phyloP scores from a whole-genome alignment of 2,888 invertebrate genomes.

The Apoda limacodes region DNA sequence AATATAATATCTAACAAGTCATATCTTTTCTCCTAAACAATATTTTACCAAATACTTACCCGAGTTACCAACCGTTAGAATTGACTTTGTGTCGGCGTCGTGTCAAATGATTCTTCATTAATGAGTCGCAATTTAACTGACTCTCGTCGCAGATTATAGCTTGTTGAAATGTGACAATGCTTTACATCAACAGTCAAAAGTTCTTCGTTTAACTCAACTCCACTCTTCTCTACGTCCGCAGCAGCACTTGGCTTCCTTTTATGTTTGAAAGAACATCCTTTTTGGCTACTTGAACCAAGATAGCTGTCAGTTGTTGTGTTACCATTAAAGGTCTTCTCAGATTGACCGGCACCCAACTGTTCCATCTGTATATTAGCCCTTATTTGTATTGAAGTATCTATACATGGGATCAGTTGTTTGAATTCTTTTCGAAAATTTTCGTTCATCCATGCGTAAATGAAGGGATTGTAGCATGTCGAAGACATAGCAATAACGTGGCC shows the following conservation, averaged over 20 bases:
- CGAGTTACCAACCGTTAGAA: conserved; percentile 57
- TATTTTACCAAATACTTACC: conserved; percentile 42
- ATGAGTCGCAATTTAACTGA: conserved; percentile 58
- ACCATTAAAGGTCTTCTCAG: conserved; percentile 81
- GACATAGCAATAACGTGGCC: conserved; percentile 95
- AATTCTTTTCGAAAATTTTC: conserved; percentile 96
- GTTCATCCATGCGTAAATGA: conserved; percentile 97
- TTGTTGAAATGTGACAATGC: conserved; percentile 62
- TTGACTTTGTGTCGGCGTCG: conserved; percentile 53
- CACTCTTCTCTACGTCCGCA: conserved; percentile 70
- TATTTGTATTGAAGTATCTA: conserved; percentile 59
- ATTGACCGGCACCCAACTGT: conserved; percentile 66
- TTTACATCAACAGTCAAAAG: conserved; percentile 55
- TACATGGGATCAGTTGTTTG: conserved; percentile 79
- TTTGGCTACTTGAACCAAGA: conserved; percentile 66
- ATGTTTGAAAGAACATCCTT: conserved; percentile 62
- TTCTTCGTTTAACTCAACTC: conserved; percentile 59
- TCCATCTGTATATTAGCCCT: conserved; percentile 59
- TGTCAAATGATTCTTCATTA: conserved; percentile 61
- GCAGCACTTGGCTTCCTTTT: conserved; percentile 71
- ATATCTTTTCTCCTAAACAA: too few relatives aligned
- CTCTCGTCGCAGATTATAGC: conserved; percentile 56
- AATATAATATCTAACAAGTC: too few relatives aligned
- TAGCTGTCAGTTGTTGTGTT: conserved; percentile 75
- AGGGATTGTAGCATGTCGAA: conserved; percentile 96